These are phyloP conservation scores for Cyclina sinensis DNA, from an alignment of 1,140 invertebrate species.

Conservation along the genomic window DNA sequence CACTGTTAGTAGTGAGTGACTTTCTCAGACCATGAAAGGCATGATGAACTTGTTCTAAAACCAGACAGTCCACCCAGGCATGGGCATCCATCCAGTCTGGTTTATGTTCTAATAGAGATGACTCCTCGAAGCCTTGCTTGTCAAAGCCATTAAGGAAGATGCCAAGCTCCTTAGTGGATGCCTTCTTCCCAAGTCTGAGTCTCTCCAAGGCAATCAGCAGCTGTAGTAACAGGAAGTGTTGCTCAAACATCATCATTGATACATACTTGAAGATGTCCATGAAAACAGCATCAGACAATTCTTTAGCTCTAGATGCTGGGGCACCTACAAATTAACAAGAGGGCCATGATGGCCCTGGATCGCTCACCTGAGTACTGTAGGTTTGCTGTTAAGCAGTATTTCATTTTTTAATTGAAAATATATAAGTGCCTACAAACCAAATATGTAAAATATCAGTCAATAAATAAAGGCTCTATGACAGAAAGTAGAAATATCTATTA, in stretches of 20 bases:
- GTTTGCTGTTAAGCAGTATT: too few relatives aligned
- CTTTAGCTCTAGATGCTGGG: constrained; percentile 82
- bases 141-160: constrained; percentile 85
- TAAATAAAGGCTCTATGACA: too few relatives aligned
- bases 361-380: too few relatives aligned
- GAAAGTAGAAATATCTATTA: too few relatives aligned
- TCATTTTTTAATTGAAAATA: too few relatives aligned
- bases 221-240: constrained; percentile 81
- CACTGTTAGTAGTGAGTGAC: constrained; percentile 78
- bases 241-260: constrained; percentile 85
- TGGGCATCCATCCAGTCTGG: constrained; percentile 82
- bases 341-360: too few relatives aligned
- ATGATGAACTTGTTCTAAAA: constrained; percentile 82
- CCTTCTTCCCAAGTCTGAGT: constrained; percentile 76
- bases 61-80: constrained; percentile 83
- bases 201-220: constrained; percentile 83
- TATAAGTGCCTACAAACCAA: too few relatives aligned
- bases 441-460: too few relatives aligned
- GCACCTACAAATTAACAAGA: constrained; percentile 76
- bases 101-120: constrained; percentile 75
- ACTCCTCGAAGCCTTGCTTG: constrained; percentile 76
- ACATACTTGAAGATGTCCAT: constrained; percentile 80
- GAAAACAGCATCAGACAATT: constrained; percentile 83
- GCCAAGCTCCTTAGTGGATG: constrained; percentile 81
- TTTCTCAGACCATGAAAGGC: constrained; percentile 80